These are phyloP conservation scores for Mus pahari DNA, from an alignment of 2,113 vertebrate species.

Conservation along the genomic window DNA sequence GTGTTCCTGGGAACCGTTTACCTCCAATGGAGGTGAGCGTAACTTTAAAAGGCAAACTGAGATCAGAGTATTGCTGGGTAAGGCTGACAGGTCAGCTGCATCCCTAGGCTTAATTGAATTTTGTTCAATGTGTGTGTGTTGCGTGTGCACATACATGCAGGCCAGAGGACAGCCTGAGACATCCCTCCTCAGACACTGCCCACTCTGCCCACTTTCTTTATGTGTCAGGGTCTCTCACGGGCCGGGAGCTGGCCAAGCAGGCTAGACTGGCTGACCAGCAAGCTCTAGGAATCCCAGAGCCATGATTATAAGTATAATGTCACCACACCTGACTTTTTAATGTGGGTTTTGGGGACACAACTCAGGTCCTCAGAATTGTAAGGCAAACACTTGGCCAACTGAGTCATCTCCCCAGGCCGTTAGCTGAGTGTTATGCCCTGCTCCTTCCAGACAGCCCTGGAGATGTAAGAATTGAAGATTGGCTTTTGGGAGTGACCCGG, in stretches of 20 bases:
- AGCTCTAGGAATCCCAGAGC: not conserved
- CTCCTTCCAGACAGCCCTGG: accelerated
- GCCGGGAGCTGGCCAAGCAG: not conserved
- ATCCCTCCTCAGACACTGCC: not conserved
- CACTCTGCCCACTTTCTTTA: no score
- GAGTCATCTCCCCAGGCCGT: not conserved
- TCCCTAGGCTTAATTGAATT: not conserved
- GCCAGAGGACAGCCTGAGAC: not conserved
- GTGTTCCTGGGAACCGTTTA: not conserved
- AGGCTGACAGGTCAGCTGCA: not conserved
- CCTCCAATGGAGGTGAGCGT: not conserved
- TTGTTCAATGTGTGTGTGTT: not conserved
- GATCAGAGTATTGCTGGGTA: not conserved
- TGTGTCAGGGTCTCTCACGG: not conserved
- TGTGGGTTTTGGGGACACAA: not conserved
- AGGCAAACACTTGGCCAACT: not conserved
- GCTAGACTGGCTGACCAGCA: not conserved
- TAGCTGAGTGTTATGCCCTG: not conserved
- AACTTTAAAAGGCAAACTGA: conserved; percentile 19
- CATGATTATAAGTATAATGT: no score
- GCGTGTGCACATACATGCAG: not conserved
- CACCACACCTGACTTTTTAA: not conserved
- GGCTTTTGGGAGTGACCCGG: not conserved
- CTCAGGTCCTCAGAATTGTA: not conserved
- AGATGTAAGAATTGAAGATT: not conserved